phyloP scores from a whole-genome alignment of 2,888 invertebrate genomes.

The Euclidia mi region DNA sequence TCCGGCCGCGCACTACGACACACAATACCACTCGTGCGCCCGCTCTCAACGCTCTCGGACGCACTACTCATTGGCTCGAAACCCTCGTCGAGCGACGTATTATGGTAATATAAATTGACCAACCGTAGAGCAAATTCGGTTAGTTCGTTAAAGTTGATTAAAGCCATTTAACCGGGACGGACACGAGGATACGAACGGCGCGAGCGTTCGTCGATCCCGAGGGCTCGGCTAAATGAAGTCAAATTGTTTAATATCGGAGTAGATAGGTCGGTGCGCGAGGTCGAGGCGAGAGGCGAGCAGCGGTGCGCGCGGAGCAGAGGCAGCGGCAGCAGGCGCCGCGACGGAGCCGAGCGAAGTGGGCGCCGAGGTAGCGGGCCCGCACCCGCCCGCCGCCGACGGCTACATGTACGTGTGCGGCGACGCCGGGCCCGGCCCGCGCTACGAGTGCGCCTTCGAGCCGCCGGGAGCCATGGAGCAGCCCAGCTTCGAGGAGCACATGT shows the following conservation, averaged over 20 bases:
- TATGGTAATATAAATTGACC: slow-evolving; percentile 91
- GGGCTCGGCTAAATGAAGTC: slow-evolving; percentile 83
- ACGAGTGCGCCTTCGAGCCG: slow-evolving; percentile 84
- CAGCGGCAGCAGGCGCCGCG: slow-evolving; percentile 70
- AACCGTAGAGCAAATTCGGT: slow-evolving; percentile 89
- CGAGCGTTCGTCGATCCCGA: slow-evolving; percentile 86
- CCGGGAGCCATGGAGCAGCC: slow-evolving; percentile 91
- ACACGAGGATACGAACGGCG: slow-evolving; percentile 87
- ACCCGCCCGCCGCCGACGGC: slow-evolving; percentile 84
- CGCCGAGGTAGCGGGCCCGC: slow-evolving; percentile 86
- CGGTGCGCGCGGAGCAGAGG: slow-evolving; percentile 15
- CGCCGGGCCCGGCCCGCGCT: slow-evolving; percentile 73
- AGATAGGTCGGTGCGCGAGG: slow-evolving; percentile 69
- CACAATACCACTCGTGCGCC: slow-evolving; percentile 66
- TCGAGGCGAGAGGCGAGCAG: slow-evolving; percentile 57
- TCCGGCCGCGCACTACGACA: slow-evolving; percentile 67
- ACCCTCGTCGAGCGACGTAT: slow-evolving; percentile 71
- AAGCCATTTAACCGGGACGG: slow-evolving; percentile 90
- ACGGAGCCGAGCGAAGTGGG: slow-evolving; percentile 86
- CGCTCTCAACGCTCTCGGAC: slow-evolving; percentile 59
- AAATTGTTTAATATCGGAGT: slow-evolving; percentile 86
- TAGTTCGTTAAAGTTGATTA: slow-evolving; percentile 91
- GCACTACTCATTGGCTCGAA: slow-evolving; percentile 78
- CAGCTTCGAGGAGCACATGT: slow-evolving; percentile 94
- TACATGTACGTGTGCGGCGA: slow-evolving; percentile 88